Evolutionary conservation across 2,888 invertebrate genomes (phyloP).

Genomic region (Ceratothoa steindachneri): DNA sequence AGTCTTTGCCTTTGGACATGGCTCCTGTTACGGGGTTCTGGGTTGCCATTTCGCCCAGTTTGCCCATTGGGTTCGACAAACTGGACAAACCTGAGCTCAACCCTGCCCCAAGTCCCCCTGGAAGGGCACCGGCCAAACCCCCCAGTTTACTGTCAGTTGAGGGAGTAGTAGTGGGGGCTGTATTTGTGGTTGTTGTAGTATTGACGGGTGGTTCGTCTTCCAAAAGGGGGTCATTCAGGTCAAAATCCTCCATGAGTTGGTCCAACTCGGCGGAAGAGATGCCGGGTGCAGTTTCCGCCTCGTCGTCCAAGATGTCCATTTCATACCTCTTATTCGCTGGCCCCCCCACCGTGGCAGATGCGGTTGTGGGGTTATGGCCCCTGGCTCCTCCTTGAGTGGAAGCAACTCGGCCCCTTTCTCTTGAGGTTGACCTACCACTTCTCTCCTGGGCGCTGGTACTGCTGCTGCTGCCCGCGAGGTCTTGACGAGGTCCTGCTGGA

Average conservation of each 20-base stretch:
- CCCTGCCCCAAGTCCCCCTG: slow-evolving; percentile 31
- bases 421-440: slow-evolving; percentile 46
- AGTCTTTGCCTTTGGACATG: slow-evolving; percentile 86
- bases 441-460: slow-evolving; percentile 38
- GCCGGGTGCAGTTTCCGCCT: slow-evolving; percentile 28
- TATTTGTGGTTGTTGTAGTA: slow-evolving; percentile 12
- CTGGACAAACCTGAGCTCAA: slow-evolving; percentile 37
- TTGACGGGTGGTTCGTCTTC: slow-evolving; percentile 16
- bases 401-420: slow-evolving; percentile 21
- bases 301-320: slow-evolving; percentile 33
- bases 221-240: slow-evolving; percentile 40
- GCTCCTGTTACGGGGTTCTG: slow-evolving; percentile 80
- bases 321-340: slow-evolving; percentile 23
- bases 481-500: slow-evolving; percentile 35
- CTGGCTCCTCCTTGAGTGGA: neutral
- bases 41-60: slow-evolving; percentile 48
- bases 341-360: slow-evolving; percentile 5
- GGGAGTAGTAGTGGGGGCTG: slow-evolving; percentile 14
- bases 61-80: slow-evolving; percentile 44
- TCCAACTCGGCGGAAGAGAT: slow-evolving; percentile 47
- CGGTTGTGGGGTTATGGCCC: neutral
- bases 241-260: slow-evolving; percentile 46
- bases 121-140: slow-evolving; percentile 39
- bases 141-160: slow-evolving; percentile 30
- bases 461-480: slow-evolving; percentile 36